A percentile compares a stretch with the other conserved stretches of the same genome.
Conservation (phyloP, 2,888 invertebrate species). For the Ametastegia equiseti region DNA sequence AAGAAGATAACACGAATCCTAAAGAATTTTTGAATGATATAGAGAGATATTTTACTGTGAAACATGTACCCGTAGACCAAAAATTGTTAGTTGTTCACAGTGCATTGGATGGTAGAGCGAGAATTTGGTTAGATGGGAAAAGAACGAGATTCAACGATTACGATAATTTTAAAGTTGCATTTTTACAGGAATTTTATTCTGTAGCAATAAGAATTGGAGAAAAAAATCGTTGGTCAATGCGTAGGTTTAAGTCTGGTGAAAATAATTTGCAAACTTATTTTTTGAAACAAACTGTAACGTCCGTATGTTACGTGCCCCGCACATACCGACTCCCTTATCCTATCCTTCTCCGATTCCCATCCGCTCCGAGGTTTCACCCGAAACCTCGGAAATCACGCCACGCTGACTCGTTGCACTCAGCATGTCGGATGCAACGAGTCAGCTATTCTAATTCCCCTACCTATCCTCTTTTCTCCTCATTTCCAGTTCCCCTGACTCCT, state of each 20-base stretch:
- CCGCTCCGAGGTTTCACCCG: no score
- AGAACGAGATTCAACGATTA: constrained; percentile 25
- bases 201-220: constrained; percentile 17
- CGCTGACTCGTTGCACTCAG: no score
- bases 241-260: constrained; percentile 17
- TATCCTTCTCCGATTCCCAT: no score
- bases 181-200: constrained; percentile 26
- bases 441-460: no score
- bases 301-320: no score
- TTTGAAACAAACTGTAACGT: constrained; percentile 1
- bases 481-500: no score
- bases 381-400: no score
- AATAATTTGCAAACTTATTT: constrained; percentile 28
- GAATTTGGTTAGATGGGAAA: constrained; percentile 25
- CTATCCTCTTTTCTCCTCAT: no score
- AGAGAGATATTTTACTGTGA: constrained; percentile 26
- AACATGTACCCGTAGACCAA: constrained; percentile 27
- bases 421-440: no score
- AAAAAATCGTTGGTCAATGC: constrained; percentile 19
- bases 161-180: constrained; percentile 2
- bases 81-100: constrained; percentile 20
- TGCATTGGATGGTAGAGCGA: constrained; percentile 33
- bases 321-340: no score
- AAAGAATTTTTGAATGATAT: constrained; percentile 26
- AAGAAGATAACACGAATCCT: constrained; percentile 25